A percentile compares a stretch with the other conserved stretches of the same genome.
These are phyloP conservation scores for Luperina nickerlii DNA, from an alignment of 2,888 invertebrate species.

Conservation along the genomic window DNA sequence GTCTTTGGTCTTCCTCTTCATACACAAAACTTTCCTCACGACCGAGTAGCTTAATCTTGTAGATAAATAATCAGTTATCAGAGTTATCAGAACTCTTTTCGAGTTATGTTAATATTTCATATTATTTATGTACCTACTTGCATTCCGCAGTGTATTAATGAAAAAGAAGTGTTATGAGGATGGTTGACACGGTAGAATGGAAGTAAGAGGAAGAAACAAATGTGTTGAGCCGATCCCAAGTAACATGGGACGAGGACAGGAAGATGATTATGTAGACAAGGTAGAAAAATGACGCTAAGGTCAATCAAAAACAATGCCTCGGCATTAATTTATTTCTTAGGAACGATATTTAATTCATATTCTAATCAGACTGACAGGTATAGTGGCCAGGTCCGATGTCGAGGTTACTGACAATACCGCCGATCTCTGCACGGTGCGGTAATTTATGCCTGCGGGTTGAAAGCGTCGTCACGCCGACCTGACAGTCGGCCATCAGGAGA, in stretches of 20 bases:
- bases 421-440: slow-evolving; percentile 73
- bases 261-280: neutral
- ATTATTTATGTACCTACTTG: neutral
- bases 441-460: slow-evolving; percentile 58
- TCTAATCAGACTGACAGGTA: slow-evolving; percentile 73
- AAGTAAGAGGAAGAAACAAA: neutral
- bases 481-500: slow-evolving; percentile 80
- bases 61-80: neutral
- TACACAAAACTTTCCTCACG: neutral
- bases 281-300: neutral
- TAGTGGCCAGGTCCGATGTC: slow-evolving; percentile 73
- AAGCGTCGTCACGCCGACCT: slow-evolving; percentile 71
- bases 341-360: slow-evolving; percentile 68
- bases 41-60: neutral
- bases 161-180: neutral
- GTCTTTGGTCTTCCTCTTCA: neutral
- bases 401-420: slow-evolving; percentile 63
- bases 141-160: neutral
- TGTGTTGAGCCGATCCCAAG: neutral
- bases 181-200: neutral
- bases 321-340: slow-evolving; percentile 19
- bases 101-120: neutral
- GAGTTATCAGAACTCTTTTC: neutral
- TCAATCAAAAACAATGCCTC: neutral
- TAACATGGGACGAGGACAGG: no score